A percentile compares a stretch with the other conserved stretches of the same genome.
phyloP scores from a whole-genome alignment of 2,888 invertebrate species.

The Omphaloscelis lunosa region DNA sequence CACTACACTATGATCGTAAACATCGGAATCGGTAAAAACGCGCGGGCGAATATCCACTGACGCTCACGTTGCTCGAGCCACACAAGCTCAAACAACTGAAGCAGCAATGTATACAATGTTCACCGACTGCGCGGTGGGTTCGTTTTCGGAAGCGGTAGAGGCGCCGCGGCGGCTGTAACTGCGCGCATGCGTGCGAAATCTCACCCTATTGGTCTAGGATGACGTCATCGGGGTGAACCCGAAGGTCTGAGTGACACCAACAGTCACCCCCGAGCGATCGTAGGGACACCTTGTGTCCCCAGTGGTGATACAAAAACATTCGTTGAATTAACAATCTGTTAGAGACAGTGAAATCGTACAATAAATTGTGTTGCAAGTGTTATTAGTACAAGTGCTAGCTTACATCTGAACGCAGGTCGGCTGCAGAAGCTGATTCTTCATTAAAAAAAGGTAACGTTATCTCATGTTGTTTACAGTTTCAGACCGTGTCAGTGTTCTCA shows the following conservation, averaged over 20 bases:
- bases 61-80: constrained; percentile 62
- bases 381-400: constrained; percentile 64
- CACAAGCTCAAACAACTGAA: constrained; percentile 73
- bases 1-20: constrained; percentile 81
- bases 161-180: constrained; percentile 87
- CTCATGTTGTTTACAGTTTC: constrained; percentile 81
- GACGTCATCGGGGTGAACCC: constrained; percentile 90
- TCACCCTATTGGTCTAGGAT: constrained; percentile 89
- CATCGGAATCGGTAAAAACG: constrained; percentile 74
- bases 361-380: constrained; percentile 73
- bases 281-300: constrained; percentile 80
- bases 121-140: constrained; percentile 68
- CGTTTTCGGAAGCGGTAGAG: constrained; percentile 76
- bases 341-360: constrained; percentile 72
- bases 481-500: constrained; percentile 78
- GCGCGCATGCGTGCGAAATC: constrained; percentile 85
- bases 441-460: constrained; percentile 72
- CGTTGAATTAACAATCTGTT: constrained; percentile 73
- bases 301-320: constrained; percentile 82
- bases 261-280: constrained; percentile 88
- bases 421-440: constrained; percentile 47
- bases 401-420: constrained; percentile 22
- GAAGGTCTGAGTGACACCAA: constrained; percentile 87
- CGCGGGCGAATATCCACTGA: constrained; percentile 73
- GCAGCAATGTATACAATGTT: constrained; percentile 79